Base-by-base conservation (phyloP, 2,113 vertebrate genomes). In the Acinonyx jubatus region DNA sequence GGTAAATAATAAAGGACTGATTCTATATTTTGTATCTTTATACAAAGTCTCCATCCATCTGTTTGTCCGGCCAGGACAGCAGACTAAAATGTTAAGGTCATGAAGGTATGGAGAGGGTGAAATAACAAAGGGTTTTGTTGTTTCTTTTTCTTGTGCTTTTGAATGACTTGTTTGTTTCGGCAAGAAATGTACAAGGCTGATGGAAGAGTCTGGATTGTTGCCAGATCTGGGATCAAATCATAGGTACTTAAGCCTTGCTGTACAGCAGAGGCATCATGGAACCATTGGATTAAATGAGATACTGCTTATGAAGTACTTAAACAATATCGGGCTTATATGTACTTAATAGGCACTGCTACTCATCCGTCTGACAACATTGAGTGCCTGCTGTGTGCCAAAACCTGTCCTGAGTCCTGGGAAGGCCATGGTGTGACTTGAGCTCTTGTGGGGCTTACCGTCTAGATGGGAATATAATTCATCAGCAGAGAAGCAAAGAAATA, bases 331-430 rank as follows among this genome's bases (percentile, higher is more conserved):
- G 19, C 74, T 74, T 13, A 3, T 36, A 25, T 29, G 41, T 57
- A 16, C 57, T 57, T 38, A 23, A 5, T 23, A 38, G 16, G 16
- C 9, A 9, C 10, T 4, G 13, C 9, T 29, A 1, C 6, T 55
- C 25, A 4, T 31, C 78, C 11, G 0, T 15, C 31, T 0, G 1
- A 7, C 79, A 31, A 19, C 11, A 11, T 0, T 1, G 21, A n/a
- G 29, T 36, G n/a, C 48, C 79, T 52, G 2, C 86, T 76, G 3
- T 18, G 41, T 63, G 63, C 15, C 38, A 6, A 11, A n/a, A 12
- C 41, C 36, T 31, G 29, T 19, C 1, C 41, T 23, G 3, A 9
- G 65, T 33, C 48, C 73, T 61, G 6, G 89, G 68, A 38, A 50
- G 11, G 41, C 19, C 7, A 3, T 5, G 21, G 48, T 14, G 45